Evolutionary conservation across 2,797 vertebrate species (phyloP).

Genomic region (Malurus leucopterus): DNA sequence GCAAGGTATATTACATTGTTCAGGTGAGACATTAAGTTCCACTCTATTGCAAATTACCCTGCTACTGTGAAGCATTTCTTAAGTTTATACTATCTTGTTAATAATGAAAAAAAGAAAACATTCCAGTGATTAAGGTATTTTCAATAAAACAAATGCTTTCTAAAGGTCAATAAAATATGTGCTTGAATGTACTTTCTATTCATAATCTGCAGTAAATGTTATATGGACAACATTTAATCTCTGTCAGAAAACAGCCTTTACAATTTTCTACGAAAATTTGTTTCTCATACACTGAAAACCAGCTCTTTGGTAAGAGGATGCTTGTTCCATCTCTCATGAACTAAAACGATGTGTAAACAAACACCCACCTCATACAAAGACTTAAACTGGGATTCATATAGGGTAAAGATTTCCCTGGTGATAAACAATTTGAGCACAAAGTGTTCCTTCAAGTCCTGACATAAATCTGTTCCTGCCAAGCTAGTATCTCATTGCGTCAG

Average conservation of each 20-base stretch:
- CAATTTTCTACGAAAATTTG: background rate
- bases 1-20: background rate
- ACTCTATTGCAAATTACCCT: background rate
- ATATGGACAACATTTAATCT: background rate
- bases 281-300: background rate
- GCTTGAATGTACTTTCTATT: background rate
- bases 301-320: background rate
- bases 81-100: background rate
- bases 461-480: slow-evolving; percentile 28
- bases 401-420: background rate
- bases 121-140: background rate
- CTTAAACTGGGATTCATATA: background rate
- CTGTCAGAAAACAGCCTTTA: background rate
- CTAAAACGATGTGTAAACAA: background rate
- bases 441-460: slow-evolving; percentile 41
- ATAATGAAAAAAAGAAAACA: background rate
- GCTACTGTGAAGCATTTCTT: background rate
- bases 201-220: background rate
- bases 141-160: background rate
- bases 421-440: slow-evolving; percentile 42
- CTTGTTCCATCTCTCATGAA: background rate
- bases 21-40: background rate
- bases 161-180: background rate
- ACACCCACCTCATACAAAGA: background rate
- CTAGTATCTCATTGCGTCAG: background rate